These are phyloP conservation scores for Agrotis ipsilon DNA, from an alignment of 2,888 invertebrate genomes.

Conservation along the genomic window DNA sequence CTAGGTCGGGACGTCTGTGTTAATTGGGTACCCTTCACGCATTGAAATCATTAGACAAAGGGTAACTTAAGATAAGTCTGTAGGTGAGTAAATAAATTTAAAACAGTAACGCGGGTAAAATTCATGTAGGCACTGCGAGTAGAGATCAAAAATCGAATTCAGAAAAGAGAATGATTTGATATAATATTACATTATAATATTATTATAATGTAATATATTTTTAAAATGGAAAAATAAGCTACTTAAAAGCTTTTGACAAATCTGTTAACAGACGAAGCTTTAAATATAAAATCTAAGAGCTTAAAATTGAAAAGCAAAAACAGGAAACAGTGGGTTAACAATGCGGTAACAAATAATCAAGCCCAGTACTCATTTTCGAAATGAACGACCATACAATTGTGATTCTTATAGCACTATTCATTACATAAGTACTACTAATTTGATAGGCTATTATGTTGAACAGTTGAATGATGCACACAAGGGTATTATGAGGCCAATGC, in stretches of 20 bases:
- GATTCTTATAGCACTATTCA: not conserved
- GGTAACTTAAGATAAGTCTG: slow-evolving; percentile 19
- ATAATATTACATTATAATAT: too few species aligned
- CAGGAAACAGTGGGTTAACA: not conserved
- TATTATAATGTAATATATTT: too few species aligned
- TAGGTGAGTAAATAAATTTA: slow-evolving; percentile 9
- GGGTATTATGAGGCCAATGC: not conserved
- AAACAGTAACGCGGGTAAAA: slow-evolving; percentile 3
- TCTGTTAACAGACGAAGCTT: not conserved
- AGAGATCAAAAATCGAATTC: not conserved
- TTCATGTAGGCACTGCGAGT: not conserved
- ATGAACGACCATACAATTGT: not conserved
- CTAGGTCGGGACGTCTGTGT: slow-evolving; percentile 1
- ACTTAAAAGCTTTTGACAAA: not conserved
- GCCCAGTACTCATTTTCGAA: not conserved
- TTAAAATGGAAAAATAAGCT: not conserved
- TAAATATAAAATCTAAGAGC: not conserved
- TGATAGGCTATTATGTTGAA: not conserved
- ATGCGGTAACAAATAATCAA: not conserved
- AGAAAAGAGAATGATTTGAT: too few species aligned
- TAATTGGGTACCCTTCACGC: slow-evolving; percentile 27
- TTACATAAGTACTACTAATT: not conserved
- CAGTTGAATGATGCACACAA: not conserved
- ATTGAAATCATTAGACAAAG: slow-evolving; percentile 44
- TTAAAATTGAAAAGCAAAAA: not conserved